Evolutionary conservation across 1,140 invertebrate species (phyloP).

Genomic region (Dufourea novaeangliae): DNA sequence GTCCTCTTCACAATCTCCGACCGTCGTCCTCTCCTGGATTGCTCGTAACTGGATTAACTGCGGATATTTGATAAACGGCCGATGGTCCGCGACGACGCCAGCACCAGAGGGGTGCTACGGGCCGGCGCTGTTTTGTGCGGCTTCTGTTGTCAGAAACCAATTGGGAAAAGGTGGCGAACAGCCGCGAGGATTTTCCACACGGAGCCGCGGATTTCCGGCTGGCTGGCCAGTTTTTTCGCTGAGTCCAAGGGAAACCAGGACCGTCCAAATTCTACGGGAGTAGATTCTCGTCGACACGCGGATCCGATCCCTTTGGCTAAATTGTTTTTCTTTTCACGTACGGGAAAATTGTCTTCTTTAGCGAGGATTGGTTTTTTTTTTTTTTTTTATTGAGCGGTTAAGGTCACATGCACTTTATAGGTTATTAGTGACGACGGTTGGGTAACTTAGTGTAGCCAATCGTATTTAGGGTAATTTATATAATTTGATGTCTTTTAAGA

Average conservation of each 20-base stretch:
- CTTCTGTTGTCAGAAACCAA: conserved; percentile 32
- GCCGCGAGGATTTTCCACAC: not conserved
- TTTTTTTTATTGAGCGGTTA: too few species aligned
- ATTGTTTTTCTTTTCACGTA: too few species aligned
- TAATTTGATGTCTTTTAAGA: too few species aligned
- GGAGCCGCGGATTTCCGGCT: not conserved
- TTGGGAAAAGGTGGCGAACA: not conserved
- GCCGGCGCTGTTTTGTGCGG: conserved; percentile 18
- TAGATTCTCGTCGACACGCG: too few species aligned
- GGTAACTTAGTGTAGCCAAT: too few species aligned
- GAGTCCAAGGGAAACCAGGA: not conserved
- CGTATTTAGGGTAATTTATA: too few species aligned
- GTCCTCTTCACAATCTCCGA: conserved; percentile 70
- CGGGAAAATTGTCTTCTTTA: too few species aligned
- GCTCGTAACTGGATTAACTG: conserved; percentile 79
- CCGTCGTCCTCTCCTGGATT: conserved; percentile 65
- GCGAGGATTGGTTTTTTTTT: too few species aligned
- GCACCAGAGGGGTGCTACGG: not conserved
- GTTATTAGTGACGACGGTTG: too few species aligned
- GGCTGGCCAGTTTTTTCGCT: conserved; percentile 10
- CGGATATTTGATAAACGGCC: conserved; percentile 77
- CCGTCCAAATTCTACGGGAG: too few species aligned
- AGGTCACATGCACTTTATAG: too few species aligned
- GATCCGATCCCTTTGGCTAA: too few species aligned
- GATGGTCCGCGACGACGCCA: conserved; percentile 47